Conservation (phyloP, 2,888 invertebrate genomes). For the Sesia bembeciformis region DNA sequence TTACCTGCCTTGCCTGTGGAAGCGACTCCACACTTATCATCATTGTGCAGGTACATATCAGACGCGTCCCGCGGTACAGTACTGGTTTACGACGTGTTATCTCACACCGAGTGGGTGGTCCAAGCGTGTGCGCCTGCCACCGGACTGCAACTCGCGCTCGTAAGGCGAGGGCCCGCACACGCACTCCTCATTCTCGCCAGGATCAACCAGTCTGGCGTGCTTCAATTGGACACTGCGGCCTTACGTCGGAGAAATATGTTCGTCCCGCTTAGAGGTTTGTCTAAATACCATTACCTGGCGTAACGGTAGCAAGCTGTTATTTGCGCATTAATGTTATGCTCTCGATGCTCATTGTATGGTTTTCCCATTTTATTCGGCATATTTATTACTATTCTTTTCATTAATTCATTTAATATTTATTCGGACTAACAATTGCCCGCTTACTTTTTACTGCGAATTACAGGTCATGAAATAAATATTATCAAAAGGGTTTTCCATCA, state of each 20-base stretch:
- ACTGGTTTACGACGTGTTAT: slow-evolving; percentile 78
- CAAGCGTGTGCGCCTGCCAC: slow-evolving; percentile 72
- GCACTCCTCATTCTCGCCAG: slow-evolving; percentile 77
- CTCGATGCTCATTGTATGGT: too few relatives aligned
- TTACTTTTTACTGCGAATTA: too few relatives aligned
- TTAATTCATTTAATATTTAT: too few relatives aligned
- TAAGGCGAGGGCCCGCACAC: slow-evolving; percentile 72
- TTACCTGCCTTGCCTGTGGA: not conserved
- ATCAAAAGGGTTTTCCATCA: too few relatives aligned
- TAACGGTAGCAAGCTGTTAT: too few relatives aligned
- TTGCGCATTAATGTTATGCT: too few relatives aligned
- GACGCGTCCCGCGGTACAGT: slow-evolving; percentile 81
- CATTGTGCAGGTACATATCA: slow-evolving; percentile 66
- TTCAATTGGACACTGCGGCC: slow-evolving; percentile 77
- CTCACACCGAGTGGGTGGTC: slow-evolving; percentile 77
- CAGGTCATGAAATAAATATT: too few relatives aligned
- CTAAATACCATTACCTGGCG: not conserved
- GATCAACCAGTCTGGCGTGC: slow-evolving; percentile 75
- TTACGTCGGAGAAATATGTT: slow-evolving; percentile 74
- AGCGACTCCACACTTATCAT: too few relatives aligned
- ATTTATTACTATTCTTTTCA: too few relatives aligned
- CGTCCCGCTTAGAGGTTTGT: slow-evolving; percentile 49
- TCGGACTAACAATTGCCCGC: too few relatives aligned
- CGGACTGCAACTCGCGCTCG: slow-evolving; percentile 79
- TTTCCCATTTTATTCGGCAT: too few relatives aligned